Evolutionary conservation across 1,140 invertebrate genomes (phyloP), one percentile per base, ranked within the genome.

Genomic region (Phenacoccus solenopsis): DNA sequence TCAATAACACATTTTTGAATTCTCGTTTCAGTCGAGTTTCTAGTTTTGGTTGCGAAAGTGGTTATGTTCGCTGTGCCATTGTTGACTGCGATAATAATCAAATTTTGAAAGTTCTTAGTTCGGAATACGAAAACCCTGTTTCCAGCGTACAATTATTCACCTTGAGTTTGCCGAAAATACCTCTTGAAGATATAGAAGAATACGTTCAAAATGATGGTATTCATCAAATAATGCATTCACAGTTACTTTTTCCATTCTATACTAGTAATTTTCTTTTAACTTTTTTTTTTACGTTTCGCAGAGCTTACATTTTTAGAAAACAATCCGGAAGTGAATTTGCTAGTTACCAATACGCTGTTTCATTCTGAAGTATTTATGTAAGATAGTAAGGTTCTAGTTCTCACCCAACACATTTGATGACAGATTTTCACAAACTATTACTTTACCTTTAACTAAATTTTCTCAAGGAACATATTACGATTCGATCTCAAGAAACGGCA

Each of bases 281-380:
- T 38, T 9, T 38, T 20, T 59, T 59, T 20, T 32, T 32, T 13
- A 32, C 30, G 13, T 4, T 24, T 64, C 16, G 4, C 22, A 64
- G 59, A 64, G 22, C 20, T 27, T 24, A 64, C 59, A 5, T 27
- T 64, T 22, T 16, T 64, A 3, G 21, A 64, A 25, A 16, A 64
- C 4, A 64, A 24, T 4, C 59, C 59, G 4, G 59, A 64, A 64
- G 25, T 64, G 4, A 64, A 64, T 64, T 24, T 64, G 16, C 16
- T 64, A 4, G 59, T 64, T 64, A 27, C 25, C 5, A 64, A 64
- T 20, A 64, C 22, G 9, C 16, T 64, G 22, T 64, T 25, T 25
- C 59, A 64, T 64, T 64, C 59, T 24, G 59, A 64, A 64, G 59
- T 64, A 3, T 64, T 64, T 22, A 64, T 64, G 59, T 64, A 10